A percentile compares a stretch with the other conserved stretches of the same genome.
These are phyloP conservation scores for Euphonia xanthogaster DNA, from an alignment of 2,797 vertebrate genomes.

Conservation along the genomic window DNA sequence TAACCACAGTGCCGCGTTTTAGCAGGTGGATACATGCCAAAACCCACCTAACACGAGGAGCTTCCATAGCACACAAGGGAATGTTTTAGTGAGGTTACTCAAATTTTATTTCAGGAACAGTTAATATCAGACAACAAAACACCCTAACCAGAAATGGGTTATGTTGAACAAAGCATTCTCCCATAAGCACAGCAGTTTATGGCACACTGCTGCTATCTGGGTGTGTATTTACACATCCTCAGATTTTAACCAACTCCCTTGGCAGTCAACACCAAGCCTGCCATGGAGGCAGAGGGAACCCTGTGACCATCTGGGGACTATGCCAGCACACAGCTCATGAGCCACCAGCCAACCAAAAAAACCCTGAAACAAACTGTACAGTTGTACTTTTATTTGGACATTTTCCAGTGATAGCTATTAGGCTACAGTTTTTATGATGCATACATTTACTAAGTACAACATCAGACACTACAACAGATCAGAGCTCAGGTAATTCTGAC, in stretches of 20 bases:
- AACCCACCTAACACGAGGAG: neutral
- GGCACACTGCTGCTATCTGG: neutral
- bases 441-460: constrained; percentile 89
- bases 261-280: neutral
- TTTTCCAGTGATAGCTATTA: constrained; percentile 76
- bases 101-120: neutral
- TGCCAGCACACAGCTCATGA: neutral
- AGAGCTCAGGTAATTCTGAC: constrained; percentile 68
- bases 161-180: fast-evolving
- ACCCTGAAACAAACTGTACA: neutral
- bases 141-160: neutral
- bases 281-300: neutral
- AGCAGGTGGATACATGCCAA: fast-evolving
- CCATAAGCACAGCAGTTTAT: neutral
- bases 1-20: fast-evolving
- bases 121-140: neutral
- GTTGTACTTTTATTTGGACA: constrained; percentile 78
- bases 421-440: constrained; percentile 86
- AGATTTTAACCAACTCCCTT: neutral
- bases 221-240: neutral
- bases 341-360: neutral
- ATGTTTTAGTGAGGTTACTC: neutral
- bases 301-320: fast-evolving
- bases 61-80: neutral
- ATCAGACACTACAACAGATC: constrained; percentile 84